Percentiles rank a stretch among this genome's conserved stretches.
These are phyloP conservation scores for Trematomus bernacchii DNA, from an alignment of 2,797 vertebrate genomes.

Conservation along the genomic window DNA sequence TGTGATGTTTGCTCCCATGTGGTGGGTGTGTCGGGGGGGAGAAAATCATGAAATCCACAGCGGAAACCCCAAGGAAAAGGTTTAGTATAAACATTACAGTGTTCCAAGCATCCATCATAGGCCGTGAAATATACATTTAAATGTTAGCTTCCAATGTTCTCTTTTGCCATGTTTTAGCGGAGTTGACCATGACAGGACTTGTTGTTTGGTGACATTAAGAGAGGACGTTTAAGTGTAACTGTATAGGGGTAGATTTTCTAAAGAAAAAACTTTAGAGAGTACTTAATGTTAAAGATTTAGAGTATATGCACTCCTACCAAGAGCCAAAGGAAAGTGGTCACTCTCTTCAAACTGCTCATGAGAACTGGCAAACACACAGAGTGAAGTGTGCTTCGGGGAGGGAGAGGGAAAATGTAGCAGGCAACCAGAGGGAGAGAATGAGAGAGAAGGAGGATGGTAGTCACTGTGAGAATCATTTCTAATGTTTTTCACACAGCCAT, in stretches of 20 bases:
- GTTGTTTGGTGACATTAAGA: conserved; percentile 30
- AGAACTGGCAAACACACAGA: conserved; percentile 64
- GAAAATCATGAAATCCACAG: conserved; percentile 32
- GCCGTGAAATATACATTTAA: conserved; percentile 34
- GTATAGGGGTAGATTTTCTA: conserved; percentile 22
- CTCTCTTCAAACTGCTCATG: conserved; percentile 56
- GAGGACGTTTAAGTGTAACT: conserved; percentile 27
- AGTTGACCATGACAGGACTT: conserved; percentile 10
- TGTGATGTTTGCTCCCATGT: conserved; percentile 27
- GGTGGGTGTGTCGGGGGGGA: conserved; percentile 36
- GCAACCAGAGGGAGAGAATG: conserved; percentile 58
- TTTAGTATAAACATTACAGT: conserved; percentile 29
- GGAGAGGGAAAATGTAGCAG: conserved; percentile 59
- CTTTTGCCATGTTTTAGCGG: conserved; percentile 29
- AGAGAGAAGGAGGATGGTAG: conserved; percentile 63
- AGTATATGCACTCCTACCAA: conserved; percentile 48
- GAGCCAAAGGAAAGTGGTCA: conserved; percentile 59
- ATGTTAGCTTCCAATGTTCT: conserved; percentile 34
- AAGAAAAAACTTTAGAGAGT: neutral
- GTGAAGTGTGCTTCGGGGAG: conserved; percentile 61
- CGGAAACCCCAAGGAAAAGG: conserved; percentile 27
- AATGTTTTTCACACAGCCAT: conserved; percentile 72
- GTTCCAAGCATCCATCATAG: conserved; percentile 12
- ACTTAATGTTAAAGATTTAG: conserved; percentile 48
- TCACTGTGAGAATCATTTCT: conserved; percentile 79